These are phyloP conservation scores for Lutjanus argentimaculatus DNA, from an alignment of 2,797 vertebrate genomes.

Conservation along the genomic window DNA sequence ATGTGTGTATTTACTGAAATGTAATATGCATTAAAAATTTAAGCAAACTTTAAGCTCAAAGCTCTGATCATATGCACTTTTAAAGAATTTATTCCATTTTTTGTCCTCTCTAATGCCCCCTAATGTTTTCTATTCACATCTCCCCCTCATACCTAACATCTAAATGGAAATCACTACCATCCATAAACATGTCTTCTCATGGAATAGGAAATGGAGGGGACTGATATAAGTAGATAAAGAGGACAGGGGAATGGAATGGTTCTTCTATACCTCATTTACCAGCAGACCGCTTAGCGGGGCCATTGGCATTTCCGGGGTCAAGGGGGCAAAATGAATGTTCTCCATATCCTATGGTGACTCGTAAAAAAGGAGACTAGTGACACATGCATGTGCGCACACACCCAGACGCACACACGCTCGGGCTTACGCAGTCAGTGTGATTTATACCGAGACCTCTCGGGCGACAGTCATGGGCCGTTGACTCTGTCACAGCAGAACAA, in stretches of 20 bases:
- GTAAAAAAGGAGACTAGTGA: constrained; percentile 64
- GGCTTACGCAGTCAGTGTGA: constrained; percentile 61
- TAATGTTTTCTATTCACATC: constrained; percentile 58
- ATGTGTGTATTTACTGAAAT: constrained; percentile 20
- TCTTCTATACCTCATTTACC: constrained; percentile 89
- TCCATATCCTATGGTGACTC: constrained; percentile 74
- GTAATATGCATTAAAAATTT: constrained; percentile 21
- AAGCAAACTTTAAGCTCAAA: constrained; percentile 28
- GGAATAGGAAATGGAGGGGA: constrained; percentile 81
- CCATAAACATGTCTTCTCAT: constrained; percentile 82
- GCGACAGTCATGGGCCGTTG: constrained; percentile 79
- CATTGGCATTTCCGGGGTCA: constrained; percentile 88
- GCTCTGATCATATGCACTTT: constrained; percentile 33
- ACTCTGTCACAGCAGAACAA: constrained; percentile 77
- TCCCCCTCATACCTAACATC: constrained; percentile 58
- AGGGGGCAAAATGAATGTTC: constrained; percentile 77
- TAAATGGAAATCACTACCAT: constrained; percentile 70
- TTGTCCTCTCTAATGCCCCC: constrained; percentile 33
- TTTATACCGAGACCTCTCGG: constrained; percentile 75
- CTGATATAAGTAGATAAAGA: constrained; percentile 84
- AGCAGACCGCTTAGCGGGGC: constrained; percentile 84
- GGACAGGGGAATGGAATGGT: constrained; percentile 68
- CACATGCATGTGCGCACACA: constrained; percentile 41
- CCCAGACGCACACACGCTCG: constrained; percentile 3
- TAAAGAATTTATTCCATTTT: constrained; percentile 40